Percentiles rank a stretch among this genome's conserved stretches.
phyloP scores from a whole-genome alignment of 1,140 invertebrate species.

The Bombus waltoni region DNA sequence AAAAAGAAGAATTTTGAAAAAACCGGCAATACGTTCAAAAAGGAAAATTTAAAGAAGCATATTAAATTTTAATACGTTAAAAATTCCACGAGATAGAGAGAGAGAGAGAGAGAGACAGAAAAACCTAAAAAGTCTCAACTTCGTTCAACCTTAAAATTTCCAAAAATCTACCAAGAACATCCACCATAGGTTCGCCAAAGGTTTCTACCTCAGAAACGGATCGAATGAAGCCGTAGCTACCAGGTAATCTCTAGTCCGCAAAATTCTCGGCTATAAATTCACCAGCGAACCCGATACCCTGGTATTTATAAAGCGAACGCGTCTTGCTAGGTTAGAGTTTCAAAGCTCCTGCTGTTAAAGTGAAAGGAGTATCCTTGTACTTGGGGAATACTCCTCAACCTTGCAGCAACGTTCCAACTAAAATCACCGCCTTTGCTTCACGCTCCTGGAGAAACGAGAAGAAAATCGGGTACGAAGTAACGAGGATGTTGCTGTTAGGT shows the following conservation, averaged over 20 bases:
- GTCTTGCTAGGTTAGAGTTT: conserved; percentile 49
- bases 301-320: conserved; percentile 58
- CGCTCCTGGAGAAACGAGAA: not conserved
- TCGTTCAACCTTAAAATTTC: not conserved
- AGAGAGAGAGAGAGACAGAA: not conserved
- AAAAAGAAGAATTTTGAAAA: not conserved
- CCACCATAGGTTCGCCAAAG: not conserved
- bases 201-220: not conserved
- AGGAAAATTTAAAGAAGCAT: no score
- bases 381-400: conserved; percentile 36
- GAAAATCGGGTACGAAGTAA: conserved; percentile 7
- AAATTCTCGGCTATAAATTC: conserved; percentile 39
- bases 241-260: conserved; percentile 16
- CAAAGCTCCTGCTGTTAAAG: conserved; percentile 52
- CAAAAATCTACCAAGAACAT: not conserved
- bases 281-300: conserved; percentile 33
- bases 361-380: conserved; percentile 54
- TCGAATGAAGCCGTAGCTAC: conserved; percentile 26
- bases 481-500: not conserved
- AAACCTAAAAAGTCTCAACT: not conserved
- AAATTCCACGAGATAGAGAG: not conserved
- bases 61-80: no score
- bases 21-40: not conserved
- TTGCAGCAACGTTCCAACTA: conserved; percentile 4
- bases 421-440: not conserved